Evolutionary conservation across 1,140 invertebrate species (phyloP).

Genomic region (Sipha flava): DNA sequence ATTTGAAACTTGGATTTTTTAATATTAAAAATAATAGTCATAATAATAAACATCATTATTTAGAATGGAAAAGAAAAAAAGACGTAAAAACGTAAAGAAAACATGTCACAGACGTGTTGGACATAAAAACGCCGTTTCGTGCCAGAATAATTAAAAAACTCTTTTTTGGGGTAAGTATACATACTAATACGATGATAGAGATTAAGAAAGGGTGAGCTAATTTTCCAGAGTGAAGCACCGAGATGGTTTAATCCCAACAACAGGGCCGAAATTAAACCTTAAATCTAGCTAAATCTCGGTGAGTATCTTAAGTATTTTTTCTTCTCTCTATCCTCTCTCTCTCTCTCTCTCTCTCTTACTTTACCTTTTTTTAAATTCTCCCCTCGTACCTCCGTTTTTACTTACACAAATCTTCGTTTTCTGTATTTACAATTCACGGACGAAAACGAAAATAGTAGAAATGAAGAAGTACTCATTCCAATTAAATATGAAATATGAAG

Average conservation of each 20-base stretch:
- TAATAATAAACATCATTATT: background rate
- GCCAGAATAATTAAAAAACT: slow-evolving; percentile 1
- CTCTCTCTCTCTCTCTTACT: slow-evolving; percentile 36
- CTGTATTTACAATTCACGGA: background rate
- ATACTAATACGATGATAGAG: slow-evolving; percentile 1
- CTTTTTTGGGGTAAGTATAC: background rate
- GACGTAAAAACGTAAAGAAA: background rate
- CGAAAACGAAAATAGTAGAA: background rate
- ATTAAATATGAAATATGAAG: background rate
- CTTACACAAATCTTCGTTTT: slow-evolving; percentile 11
- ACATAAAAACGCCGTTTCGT: slow-evolving; percentile 1
- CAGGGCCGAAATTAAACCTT: slow-evolving; percentile 26
- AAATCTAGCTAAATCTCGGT: slow-evolving; percentile 29
- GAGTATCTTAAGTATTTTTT: slow-evolving; percentile 35
- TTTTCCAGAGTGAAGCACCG: slow-evolving; percentile 24
- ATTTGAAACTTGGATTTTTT: background rate
- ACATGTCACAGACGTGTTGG: background rate
- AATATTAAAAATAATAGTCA: background rate
- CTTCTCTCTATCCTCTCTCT: slow-evolving; percentile 28
- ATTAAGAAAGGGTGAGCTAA: slow-evolving; percentile 9
- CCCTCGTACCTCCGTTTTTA: background rate
- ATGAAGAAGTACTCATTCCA: slow-evolving; percentile 5
- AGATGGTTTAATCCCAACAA: slow-evolving; percentile 28
- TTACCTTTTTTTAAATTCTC: slow-evolving; percentile 32
- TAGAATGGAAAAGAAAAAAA: background rate